These are phyloP conservation scores for Cryptocephalus primarius DNA, from an alignment of 2,888 invertebrate genomes.

Conservation along the genomic window DNA sequence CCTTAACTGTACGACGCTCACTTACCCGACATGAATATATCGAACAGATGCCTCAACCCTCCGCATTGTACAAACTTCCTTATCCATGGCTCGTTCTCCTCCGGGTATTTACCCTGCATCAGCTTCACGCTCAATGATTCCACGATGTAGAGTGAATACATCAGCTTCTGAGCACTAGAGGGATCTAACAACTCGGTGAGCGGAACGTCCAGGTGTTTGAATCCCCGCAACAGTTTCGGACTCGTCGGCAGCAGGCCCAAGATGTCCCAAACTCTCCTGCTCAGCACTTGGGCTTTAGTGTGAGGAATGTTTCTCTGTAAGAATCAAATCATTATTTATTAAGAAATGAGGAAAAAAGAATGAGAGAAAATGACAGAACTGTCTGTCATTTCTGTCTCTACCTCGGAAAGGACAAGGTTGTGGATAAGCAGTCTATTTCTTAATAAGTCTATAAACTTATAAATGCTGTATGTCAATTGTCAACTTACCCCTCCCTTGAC, in stretches of 20 bases:
- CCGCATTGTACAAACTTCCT: conserved; percentile 77
- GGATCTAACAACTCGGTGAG: conserved; percentile 74
- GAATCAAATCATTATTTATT: conserved; percentile 2
- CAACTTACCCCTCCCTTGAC: conserved; percentile 54
- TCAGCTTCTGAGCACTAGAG: conserved; percentile 82
- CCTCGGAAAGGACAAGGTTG: background rate
- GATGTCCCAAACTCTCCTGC: conserved; percentile 90
- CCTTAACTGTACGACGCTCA: background rate
- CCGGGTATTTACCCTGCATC: conserved; percentile 15
- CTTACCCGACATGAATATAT: conserved; percentile 80
- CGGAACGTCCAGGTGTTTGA: conserved; percentile 63
- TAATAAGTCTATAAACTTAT: background rate
- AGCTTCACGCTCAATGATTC: conserved; percentile 51
- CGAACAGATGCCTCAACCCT: conserved; percentile 77
- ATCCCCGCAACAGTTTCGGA: conserved; percentile 73
- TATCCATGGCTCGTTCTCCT: conserved; percentile 48
- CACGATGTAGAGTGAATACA: conserved; percentile 90
- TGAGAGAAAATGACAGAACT: too few relatives aligned
- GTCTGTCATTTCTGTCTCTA: conserved; percentile 1
- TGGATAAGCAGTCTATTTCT: conserved; percentile 1
- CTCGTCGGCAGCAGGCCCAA: conserved; percentile 84
- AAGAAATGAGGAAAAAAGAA: too few relatives aligned
- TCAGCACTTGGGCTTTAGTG: conserved; percentile 80
- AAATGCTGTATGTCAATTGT: too few relatives aligned
- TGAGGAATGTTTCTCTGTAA: conserved; percentile 58